phyloP scores from a whole-genome alignment of 2,797 vertebrate species.

The Halcyon chelicuti region DNA sequence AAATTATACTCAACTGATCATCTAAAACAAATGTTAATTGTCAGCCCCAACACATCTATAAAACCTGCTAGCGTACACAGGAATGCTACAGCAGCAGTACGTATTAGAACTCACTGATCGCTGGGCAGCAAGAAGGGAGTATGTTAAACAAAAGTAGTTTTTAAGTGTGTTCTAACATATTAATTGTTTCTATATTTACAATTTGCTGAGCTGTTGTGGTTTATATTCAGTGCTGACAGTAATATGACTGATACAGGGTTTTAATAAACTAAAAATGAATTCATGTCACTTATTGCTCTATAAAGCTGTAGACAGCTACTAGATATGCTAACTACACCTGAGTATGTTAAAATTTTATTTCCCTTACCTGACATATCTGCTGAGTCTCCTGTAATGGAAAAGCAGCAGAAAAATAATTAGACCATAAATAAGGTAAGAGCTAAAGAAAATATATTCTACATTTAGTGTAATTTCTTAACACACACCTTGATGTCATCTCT shows the following conservation, averaged over 20 bases:
- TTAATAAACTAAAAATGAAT: slow-evolving; percentile 38
- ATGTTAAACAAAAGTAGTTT: neutral
- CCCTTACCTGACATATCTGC: slow-evolving; percentile 97
- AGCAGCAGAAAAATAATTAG: slow-evolving; percentile 78
- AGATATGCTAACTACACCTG: slow-evolving; percentile 58
- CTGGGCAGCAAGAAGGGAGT: neutral
- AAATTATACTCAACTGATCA: slow-evolving; percentile 14
- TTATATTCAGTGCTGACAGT: slow-evolving; percentile 19
- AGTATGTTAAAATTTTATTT: slow-evolving; percentile 68
- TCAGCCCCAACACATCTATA: slow-evolving; percentile 44
- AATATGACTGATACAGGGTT: slow-evolving; percentile 4
- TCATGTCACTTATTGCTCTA: slow-evolving; percentile 27
- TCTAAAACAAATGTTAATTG: neutral
- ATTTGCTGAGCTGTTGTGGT: neutral
- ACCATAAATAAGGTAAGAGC: slow-evolving; percentile 56
- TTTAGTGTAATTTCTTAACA: slow-evolving; percentile 47
- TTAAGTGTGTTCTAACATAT: neutral
- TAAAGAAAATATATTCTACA: slow-evolving; percentile 60
- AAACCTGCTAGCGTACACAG: neutral
- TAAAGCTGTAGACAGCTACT: neutral
- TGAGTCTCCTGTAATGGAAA: slow-evolving; percentile 90
- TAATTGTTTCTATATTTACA: neutral
- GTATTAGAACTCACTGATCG: slow-evolving; percentile 2
- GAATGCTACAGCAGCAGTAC: neutral
- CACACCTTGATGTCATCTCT: slow-evolving; percentile 1